Evolutionary conservation across 2,888 invertebrate species (phyloP).

Genomic region (Drosophila monieri): DNA sequence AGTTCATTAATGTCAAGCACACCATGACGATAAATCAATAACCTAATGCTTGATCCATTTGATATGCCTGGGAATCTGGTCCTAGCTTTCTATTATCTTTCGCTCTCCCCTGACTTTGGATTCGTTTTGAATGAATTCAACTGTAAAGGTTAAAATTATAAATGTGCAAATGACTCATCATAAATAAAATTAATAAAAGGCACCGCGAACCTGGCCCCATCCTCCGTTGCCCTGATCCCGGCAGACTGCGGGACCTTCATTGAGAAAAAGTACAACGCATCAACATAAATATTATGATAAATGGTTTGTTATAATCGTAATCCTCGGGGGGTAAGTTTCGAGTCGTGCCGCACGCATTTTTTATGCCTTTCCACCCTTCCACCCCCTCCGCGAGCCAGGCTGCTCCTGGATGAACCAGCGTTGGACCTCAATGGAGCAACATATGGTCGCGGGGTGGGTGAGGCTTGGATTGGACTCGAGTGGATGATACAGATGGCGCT

Average conservation of each 20-base stretch:
- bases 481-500: conserved; percentile 79
- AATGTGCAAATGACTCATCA: conserved; percentile 84
- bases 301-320: conserved; percentile 82
- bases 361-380: conserved; percentile 49
- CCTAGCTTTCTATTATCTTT: conserved; percentile 16
- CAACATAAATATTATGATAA: conserved; percentile 84
- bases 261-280: conserved; percentile 82
- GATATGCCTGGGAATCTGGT: conserved; percentile 14
- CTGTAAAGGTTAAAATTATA: conserved; percentile 82
- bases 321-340: conserved; percentile 82
- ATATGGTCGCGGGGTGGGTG: conserved; percentile 71
- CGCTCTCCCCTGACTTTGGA: conserved; percentile 44
- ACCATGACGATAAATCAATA: conserved; percentile 14
- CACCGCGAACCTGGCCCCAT: conserved; percentile 49
- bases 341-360: conserved; percentile 72
- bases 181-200: conserved; percentile 83
- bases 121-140: conserved; percentile 80
- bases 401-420: conserved; percentile 52
- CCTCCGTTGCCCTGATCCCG: conserved; percentile 32
- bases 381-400: conserved; percentile 34
- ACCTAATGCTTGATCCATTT: not conserved
- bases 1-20: conserved; percentile 23
- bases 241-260: conserved; percentile 68
- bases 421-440: conserved; percentile 68
- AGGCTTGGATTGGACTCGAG: conserved; percentile 45